phyloP scores from a whole-genome alignment of 1,140 invertebrate species.

The Trachymyrmex septentrionalis region DNA sequence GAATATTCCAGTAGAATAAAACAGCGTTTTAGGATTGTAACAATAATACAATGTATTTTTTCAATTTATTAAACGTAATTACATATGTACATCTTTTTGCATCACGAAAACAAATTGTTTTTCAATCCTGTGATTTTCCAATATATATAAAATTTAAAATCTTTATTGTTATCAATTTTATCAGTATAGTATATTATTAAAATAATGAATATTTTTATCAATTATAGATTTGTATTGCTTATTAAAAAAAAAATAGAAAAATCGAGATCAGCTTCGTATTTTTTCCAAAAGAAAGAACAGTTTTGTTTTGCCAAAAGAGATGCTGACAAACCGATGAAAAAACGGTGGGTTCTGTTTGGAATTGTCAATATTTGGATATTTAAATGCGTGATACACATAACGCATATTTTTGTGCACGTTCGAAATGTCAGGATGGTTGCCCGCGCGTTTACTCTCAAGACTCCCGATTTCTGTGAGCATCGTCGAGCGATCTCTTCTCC shows the following conservation, averaged over 20 bases:
- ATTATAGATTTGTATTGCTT: neutral
- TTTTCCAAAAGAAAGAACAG: neutral
- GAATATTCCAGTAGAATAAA: neutral
- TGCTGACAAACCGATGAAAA: neutral
- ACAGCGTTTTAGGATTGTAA: neutral
- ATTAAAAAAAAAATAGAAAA: neutral
- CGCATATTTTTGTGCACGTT: constrained; percentile 48
- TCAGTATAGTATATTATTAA: neutral
- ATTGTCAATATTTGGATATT: constrained; percentile 49
- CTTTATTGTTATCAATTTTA: neutral
- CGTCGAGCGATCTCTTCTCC: constrained; percentile 20
- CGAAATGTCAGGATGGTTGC: neutral
- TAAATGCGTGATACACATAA: constrained; percentile 27
- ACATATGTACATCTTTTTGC: neutral
- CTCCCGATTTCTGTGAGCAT: constrained; percentile 30
- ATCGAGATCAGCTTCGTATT: neutral
- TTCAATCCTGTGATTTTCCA: neutral
- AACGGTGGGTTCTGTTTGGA: neutral
- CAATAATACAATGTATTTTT: neutral
- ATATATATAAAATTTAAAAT: neutral
- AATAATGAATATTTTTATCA: neutral
- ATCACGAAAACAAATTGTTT: neutral
- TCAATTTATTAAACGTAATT: neutral
- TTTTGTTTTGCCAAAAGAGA: neutral
- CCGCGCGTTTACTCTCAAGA: constrained; percentile 28